Evolutionary conservation across 2,797 vertebrate genomes (phyloP).

Genomic region (Tympanoctomys barrerae): DNA sequence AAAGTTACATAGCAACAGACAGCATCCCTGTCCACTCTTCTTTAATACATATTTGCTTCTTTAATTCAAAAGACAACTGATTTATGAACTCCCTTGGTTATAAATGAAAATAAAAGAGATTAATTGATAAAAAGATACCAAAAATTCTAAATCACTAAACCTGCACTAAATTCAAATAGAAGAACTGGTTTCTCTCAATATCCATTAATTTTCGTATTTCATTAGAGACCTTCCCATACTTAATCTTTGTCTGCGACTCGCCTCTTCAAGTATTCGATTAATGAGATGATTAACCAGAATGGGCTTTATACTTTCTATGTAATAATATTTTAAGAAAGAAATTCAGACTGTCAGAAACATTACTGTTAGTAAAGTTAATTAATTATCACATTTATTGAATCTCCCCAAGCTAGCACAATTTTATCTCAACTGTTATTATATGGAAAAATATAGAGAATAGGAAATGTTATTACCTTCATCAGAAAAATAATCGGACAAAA

Average conservation of each 20-base stretch:
- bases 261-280: slow-evolving; percentile 47
- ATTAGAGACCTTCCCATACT: slow-evolving; percentile 41
- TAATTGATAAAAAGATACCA: background rate
- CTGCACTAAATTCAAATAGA: background rate
- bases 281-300: slow-evolving; percentile 65
- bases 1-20: fast-evolving
- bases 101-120: background rate
- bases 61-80: background rate
- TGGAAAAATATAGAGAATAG: background rate
- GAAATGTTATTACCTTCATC: background rate
- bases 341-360: slow-evolving; percentile 43
- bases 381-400: slow-evolving; percentile 9
- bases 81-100: background rate
- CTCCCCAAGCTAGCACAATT: background rate
- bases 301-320: background rate
- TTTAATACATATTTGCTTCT: background rate
- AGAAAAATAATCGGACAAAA: background rate
- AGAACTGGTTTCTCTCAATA: background rate
- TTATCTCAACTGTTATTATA: background rate
- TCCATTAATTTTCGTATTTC: slow-evolving; percentile 52
- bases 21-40: background rate
- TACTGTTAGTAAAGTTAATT: slow-evolving; percentile 25
- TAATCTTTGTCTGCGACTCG: background rate
- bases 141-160: background rate
- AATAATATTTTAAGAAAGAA: slow-evolving; percentile 30